Base-by-base conservation (phyloP, 2,113 vertebrate species). In the Hippolais icterina region DNA sequence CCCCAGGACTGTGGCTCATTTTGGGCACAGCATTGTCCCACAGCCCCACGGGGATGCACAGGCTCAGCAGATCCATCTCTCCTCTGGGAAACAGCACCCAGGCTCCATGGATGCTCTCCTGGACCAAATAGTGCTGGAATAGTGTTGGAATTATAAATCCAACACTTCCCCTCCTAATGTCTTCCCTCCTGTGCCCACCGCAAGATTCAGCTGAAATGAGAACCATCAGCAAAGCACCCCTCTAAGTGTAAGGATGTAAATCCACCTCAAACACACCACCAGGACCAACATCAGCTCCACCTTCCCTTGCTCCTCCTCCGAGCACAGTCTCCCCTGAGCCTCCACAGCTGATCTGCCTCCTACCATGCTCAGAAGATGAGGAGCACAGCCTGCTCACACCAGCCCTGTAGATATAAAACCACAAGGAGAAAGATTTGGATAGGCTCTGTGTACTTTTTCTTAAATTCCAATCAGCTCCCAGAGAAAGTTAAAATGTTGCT, bases 141-240 rank as follows among this genome's bases (percentile, higher is more conserved):
- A 44, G 15, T 44, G 1, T 54, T 31, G 47, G 37, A 29, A 76
- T 35, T 66, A 66, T 2, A 82, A 37, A 84, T 33, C 8, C 16
- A 54, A 20, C 41, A n/a, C 41, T 56, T 44, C 14, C 11, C 19
- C 64, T 63, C 42, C 21, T 23, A 37, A 52, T 0, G 0, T 39
- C 37, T 41, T 33, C 28, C 29, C 39, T 61, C 25, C 42, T 31
- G 15, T 24, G 9, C 28, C n/a, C 37, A 22, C 28, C 3, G 5
- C 54, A 65, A 16, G 16, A 12, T 28, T 39, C 66, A 59, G 39
- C 39, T 50, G 65, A 87, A 87, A 57, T 1, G 1, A 80, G 49
- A 86, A 24, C 4, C 44, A 41, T 0, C 1, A 16, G 54, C 19
- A 82, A 42, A 85, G 70, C 33, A 88, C 5, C 33, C 3, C 0